These are phyloP conservation scores for Sebastes kiyomatsui DNA, from an alignment of 2,797 vertebrate species.

Conservation along the genomic window DNA sequence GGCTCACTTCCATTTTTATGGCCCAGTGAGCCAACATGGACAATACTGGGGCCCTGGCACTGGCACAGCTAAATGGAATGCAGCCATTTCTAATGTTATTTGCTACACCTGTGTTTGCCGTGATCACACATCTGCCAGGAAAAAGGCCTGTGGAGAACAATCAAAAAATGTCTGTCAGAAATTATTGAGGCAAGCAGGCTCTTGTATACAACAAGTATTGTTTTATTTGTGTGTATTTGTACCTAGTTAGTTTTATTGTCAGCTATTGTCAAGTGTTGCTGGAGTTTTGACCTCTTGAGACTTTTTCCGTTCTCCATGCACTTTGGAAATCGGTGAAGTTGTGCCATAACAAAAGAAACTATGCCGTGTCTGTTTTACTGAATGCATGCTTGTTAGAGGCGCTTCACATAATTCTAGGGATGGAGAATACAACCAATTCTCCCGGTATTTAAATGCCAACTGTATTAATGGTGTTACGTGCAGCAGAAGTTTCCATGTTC, in stretches of 20 bases:
- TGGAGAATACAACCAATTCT: neutral
- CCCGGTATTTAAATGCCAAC: neutral
- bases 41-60: neutral
- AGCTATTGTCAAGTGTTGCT: neutral
- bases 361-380: neutral
- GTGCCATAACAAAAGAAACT: neutral
- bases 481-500: neutral
- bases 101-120: constrained; percentile 16
- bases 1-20: constrained; percentile 4
- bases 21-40: neutral
- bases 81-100: constrained; percentile 26
- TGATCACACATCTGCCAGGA: constrained; percentile 4
- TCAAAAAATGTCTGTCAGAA: neutral
- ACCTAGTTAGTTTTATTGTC: neutral
- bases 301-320: neutral
- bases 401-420: neutral
- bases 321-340: neutral
- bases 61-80: constrained; percentile 16
- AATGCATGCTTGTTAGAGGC: neutral
- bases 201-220: neutral
- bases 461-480: neutral
- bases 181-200: neutral
- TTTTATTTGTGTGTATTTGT: neutral
- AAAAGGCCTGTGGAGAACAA: neutral
- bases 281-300: neutral